phyloP scores from a whole-genome alignment of 2,113 vertebrate genomes.

The Piliocolobus tephrosceles region DNA sequence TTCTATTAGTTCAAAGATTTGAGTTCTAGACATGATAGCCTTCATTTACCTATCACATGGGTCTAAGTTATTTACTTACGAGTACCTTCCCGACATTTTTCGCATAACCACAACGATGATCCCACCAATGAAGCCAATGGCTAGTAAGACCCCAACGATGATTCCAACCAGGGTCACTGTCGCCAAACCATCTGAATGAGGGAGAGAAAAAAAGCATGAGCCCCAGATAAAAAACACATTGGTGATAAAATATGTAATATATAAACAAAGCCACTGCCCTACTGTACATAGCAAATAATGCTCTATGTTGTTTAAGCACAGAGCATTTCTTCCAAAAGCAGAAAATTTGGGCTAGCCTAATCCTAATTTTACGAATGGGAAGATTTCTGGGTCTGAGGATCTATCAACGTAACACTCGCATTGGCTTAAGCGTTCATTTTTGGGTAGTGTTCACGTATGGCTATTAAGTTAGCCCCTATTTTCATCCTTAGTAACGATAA shows the following conservation, averaged over 20 bases:
- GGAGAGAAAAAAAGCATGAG: not conserved
- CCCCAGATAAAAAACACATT: not conserved
- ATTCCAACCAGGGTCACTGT: constrained; percentile 84
- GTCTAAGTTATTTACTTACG: constrained; percentile 82
- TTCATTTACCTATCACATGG: not conserved
- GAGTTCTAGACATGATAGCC: not conserved
- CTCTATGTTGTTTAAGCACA: not conserved
- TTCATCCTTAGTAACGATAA: not conserved
- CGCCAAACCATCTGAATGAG: constrained; percentile 79
- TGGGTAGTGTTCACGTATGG: not conserved
- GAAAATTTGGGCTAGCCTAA: not conserved
- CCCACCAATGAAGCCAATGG: constrained; percentile 80
- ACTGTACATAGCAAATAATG: not conserved
- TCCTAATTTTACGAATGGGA: not conserved
- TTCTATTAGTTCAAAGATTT: not conserved
- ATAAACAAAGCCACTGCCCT: not conserved
- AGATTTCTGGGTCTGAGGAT: not conserved
- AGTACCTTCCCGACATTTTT: constrained; percentile 88
- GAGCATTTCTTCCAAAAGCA: not conserved
- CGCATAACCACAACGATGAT: constrained; percentile 79
- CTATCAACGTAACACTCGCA: not conserved
- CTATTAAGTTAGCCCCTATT: not conserved
- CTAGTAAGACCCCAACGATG: constrained; percentile 82
- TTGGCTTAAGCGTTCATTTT: not conserved
- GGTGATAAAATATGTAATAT: accelerated